phyloP scores from a whole-genome alignment of 1,140 invertebrate genomes.

The Holcopasites calliopsidis region DNA sequence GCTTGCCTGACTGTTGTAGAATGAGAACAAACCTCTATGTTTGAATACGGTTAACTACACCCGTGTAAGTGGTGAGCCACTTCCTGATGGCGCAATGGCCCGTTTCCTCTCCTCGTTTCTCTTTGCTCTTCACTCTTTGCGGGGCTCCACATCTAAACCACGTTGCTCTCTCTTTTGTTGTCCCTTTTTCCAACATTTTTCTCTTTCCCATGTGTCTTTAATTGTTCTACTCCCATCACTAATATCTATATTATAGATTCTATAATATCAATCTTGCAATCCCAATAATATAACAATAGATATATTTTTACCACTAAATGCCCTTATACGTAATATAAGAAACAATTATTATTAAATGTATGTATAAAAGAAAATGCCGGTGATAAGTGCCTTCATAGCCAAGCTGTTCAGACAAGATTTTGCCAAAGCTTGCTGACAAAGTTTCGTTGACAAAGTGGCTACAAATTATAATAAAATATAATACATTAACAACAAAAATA shows the following conservation, averaged over 20 bases:
- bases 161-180: background rate
- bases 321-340: background rate
- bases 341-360: background rate
- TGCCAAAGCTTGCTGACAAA: too few species aligned
- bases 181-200: background rate
- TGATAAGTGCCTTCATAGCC: too few species aligned
- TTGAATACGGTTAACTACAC: constrained; percentile 54
- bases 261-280: background rate
- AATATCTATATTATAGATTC: too few species aligned
- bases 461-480: too few species aligned
- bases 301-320: background rate
- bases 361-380: background rate
- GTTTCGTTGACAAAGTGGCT: too few species aligned
- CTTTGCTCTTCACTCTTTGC: constrained; percentile 21
- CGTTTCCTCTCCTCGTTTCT: constrained; percentile 44
- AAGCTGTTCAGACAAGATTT: too few species aligned
- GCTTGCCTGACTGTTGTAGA: constrained; percentile 43
- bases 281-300: background rate
- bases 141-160: constrained; percentile 16
- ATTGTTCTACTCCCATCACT: too few species aligned
- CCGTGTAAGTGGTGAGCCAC: constrained; percentile 67
- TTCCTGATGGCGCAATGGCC: constrained; percentile 74
- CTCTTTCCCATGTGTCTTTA: background rate
- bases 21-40: constrained; percentile 34
- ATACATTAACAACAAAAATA: too few species aligned